phyloP scores from a whole-genome alignment of 1,140 invertebrate genomes.

The Megalopta genalis region DNA sequence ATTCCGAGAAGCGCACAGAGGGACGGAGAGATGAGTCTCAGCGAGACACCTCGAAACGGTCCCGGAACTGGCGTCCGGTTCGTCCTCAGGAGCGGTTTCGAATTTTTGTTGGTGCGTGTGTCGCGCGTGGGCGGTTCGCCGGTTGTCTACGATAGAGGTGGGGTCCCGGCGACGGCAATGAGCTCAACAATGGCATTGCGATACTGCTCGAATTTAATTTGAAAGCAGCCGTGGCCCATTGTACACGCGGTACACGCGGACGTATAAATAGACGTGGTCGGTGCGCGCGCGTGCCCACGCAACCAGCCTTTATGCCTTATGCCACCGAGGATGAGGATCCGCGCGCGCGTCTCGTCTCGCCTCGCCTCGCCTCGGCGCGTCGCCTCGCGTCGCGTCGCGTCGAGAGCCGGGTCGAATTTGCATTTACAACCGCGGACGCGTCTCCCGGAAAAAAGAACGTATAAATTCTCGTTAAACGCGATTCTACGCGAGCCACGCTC shows the following conservation, averaged over 20 bases:
- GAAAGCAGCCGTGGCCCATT: slow-evolving; percentile 55
- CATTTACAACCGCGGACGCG: slow-evolving; percentile 42
- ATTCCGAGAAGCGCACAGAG: no score
- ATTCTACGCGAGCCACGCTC: neutral
- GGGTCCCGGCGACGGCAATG: slow-evolving; percentile 46
- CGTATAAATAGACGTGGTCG: slow-evolving; percentile 59
- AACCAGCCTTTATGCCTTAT: slow-evolving; percentile 48
- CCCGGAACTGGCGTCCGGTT: neutral
- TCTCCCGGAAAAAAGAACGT: slow-evolving; percentile 25
- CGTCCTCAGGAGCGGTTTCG: neutral
- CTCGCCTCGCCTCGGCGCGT: neutral
- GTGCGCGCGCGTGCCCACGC: slow-evolving; percentile 56
- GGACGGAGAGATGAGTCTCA: no score
- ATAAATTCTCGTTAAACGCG: slow-evolving; percentile 49
- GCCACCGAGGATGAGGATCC: slow-evolving; percentile 44
- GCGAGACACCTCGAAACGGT: neutral
- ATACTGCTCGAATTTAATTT: slow-evolving; percentile 65
- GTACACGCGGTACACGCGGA: slow-evolving; percentile 27
- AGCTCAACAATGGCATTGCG: slow-evolving; percentile 62
- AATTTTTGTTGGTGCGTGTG: neutral
- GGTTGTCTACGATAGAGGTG: slow-evolving; percentile 36
- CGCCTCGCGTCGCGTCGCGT: no score
- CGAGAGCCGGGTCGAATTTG: slow-evolving; percentile 47
- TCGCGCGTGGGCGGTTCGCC: slow-evolving; percentile 27
- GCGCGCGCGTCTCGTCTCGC: neutral